Evolutionary conservation across 2,113 vertebrate genomes (phyloP), one percentile per base, ranked within the genome.

Genomic region (Pipa parva): DNA sequence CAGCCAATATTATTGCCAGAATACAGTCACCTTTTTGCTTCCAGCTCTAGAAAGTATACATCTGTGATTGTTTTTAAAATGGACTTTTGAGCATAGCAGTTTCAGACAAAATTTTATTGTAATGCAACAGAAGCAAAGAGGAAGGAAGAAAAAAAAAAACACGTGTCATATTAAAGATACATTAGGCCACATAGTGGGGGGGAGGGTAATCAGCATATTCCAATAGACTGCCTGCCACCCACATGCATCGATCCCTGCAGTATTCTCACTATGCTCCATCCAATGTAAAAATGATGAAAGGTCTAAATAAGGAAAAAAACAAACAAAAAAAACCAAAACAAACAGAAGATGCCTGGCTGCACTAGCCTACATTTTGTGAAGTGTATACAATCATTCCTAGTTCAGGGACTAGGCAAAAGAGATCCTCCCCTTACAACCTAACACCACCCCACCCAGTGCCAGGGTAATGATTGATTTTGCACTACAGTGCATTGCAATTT

Each of bases 401-500:
- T 25, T 58, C 49, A 67, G 39, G 27, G 28, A 67, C 22, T 49
- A 29, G 59, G 56, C 42, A 39, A 25, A 12, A 3, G 13, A 49
- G 64, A 50, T 22, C 42, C 27, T 59, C 24, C 56, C 27, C n/a
- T 28, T 7, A 29, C 46, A 12, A 60, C 48, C 56, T 60, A 28
- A 69, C 46, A 51, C 12, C 56, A 68, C 65, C 65, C 66, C 57
- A 70, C 66, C 66, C 66, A 52, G 36, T 59, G 39, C 39, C 54
- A 50, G 29, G 48, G 13, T 63, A 63, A 54, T 63, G 62, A 55
- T 54, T 64, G 6, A 64, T 55, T 42, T 18, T 50, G 20, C 59
- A n/a, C n/a, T n/a, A n/a, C n/a, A n/a, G n/a, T n/a, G n/a, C n/a
- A n/a, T n/a, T n/a, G n/a, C n/a, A n/a, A n/a, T n/a, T n/a, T n/a